Evolutionary conservation across 2,888 invertebrate genomes (phyloP), one percentile per base, ranked within the genome.

Genomic region (Ochlodes sylvanus): DNA sequence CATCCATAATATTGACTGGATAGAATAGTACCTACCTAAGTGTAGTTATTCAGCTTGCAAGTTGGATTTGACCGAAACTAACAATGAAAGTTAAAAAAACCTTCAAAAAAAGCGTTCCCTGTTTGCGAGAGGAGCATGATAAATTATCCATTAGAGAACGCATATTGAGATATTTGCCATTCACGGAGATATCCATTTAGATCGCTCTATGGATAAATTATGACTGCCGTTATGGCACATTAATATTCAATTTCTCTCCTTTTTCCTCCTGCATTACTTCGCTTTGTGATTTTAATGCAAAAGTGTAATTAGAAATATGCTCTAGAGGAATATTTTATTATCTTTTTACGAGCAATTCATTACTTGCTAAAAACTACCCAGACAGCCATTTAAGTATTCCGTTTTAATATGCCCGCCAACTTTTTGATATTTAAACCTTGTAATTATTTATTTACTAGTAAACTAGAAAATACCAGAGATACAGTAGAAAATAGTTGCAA

Each of bases 151-250:
- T 52, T 27, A 52, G 52, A 52, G 21, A 52, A 52, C 52, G 52
- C 52, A 52, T 52, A 52, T 52, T 52, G 52, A 52, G 52, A 17
- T 50, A 52, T 52, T 52, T 52, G 52, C 52, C 52, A 52, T 52
- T 52, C 52, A 21, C 6, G 14, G 12, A 21, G 27, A 52, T 52
- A 21, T 52, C 21, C 52, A 52, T 52, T 52, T 14, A 21, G 52
- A 52, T 14, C 12, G 52, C 14, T 52, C 52, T 14, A 52, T 21
- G 52, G 52, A 52, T 52, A 52, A 52, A 27, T 52, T 27, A 52
- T 52, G 52, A 27, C 21, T 27, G 5, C 21, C 52, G 52, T 52
- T 52, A 52, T 52, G 52, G 52, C 52, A 50, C 52, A 52, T 52
- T 52, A 52, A 52, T 52, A 52, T 52, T 27, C 21, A 52, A 52